Evolutionary conservation across 2,888 invertebrate species (phyloP).

Genomic region (Coenonympha glycerion): DNA sequence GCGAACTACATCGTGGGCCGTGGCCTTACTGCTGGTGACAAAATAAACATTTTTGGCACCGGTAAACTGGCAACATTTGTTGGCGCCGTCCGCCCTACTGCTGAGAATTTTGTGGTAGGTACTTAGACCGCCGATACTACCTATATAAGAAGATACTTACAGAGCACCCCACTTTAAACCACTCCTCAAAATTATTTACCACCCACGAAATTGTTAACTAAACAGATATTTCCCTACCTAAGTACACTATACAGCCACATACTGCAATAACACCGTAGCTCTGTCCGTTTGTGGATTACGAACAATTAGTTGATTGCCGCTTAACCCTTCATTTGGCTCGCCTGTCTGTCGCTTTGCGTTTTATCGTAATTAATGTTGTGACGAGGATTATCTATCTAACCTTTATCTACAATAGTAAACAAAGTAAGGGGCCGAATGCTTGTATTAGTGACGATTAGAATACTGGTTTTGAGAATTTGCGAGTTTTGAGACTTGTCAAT

Average conservation of each 20-base stretch:
- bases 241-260: background rate
- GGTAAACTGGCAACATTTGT: too few relatives aligned
- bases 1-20: too few relatives aligned
- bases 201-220: constrained; percentile 1
- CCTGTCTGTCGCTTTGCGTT: constrained; percentile 17
- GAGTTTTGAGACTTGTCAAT: too few relatives aligned
- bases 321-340: constrained; percentile 29
- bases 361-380: constrained; percentile 19
- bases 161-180: background rate
- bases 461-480: too few relatives aligned
- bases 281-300: constrained; percentile 29
- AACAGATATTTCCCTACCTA: too few relatives aligned
- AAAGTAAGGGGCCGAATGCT: background rate
- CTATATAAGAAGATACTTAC: too few relatives aligned
- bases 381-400: constrained; percentile 2
- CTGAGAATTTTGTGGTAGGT: too few relatives aligned
- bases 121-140: too few relatives aligned
- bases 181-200: constrained; percentile 7
- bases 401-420: background rate
- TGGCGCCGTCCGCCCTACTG: too few relatives aligned
- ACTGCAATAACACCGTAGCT: constrained; percentile 14
- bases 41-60: too few relatives aligned
- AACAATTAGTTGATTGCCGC: constrained; percentile 36
- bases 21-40: too few relatives aligned
- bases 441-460: too few relatives aligned